These are phyloP conservation scores for Henricia sp. DNA, from an alignment of 53 echinoderm and acorn worm species.

Conservation along the genomic window DNA sequence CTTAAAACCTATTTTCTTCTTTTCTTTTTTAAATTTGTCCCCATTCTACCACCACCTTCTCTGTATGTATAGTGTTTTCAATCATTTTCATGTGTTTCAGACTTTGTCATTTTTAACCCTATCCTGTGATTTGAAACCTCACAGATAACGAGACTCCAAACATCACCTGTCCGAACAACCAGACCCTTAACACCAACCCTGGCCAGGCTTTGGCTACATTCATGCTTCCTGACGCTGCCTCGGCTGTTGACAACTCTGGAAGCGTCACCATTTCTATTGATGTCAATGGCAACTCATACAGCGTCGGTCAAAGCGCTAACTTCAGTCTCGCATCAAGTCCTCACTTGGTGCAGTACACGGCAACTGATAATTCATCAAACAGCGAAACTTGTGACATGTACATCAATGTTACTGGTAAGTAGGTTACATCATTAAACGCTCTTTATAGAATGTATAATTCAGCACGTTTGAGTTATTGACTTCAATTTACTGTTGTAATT, in stretches of 20 bases:
- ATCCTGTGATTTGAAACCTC: too few species aligned
- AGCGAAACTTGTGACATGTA: neutral
- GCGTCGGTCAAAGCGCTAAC: neutral
- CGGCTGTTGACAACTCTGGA: conserved; percentile 13
- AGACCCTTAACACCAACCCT: neutral
- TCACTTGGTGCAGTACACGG: neutral
- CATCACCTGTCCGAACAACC: neutral
- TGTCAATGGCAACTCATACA: neutral
- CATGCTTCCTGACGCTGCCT: neutral
- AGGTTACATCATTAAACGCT: too few species aligned
- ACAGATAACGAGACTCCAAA: too few species aligned
- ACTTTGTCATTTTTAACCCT: too few species aligned
- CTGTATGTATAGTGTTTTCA: too few species aligned
- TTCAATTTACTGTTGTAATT: too few species aligned
- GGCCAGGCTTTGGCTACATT: neutral
- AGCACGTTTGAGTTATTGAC: too few species aligned
- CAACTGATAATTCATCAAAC: neutral
- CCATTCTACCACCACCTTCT: too few species aligned
- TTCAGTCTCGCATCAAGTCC: neutral
- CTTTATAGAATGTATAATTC: too few species aligned
- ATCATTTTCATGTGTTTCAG: too few species aligned
- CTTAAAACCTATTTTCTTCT: too few species aligned
- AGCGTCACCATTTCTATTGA: neutral
- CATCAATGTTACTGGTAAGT: conserved; percentile 1
- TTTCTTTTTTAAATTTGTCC: too few species aligned